Evolutionary conservation across 2,888 invertebrate species (phyloP).

Genomic region (Hirtodrosophila alboralis): DNA sequence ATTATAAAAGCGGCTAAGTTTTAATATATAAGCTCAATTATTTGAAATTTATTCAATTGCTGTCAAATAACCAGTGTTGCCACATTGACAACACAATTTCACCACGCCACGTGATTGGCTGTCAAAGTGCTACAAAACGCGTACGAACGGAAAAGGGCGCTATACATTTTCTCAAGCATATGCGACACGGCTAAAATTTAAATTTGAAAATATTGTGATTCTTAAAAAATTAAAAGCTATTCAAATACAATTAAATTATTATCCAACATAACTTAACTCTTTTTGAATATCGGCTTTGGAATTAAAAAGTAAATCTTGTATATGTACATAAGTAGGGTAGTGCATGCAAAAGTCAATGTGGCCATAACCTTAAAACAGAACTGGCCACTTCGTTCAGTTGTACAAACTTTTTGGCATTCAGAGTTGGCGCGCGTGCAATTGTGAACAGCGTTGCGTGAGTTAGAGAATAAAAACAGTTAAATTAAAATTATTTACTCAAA

Average conservation of each 20-base stretch:
- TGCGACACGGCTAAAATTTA: conserved; percentile 8
- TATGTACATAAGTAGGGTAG: conserved; percentile 8
- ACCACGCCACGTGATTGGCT: conserved; percentile 58
- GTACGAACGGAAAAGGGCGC: conserved; percentile 65
- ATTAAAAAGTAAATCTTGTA: not conserved
- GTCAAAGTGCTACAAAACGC: conserved; percentile 57
- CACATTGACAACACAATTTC: conserved; percentile 40
- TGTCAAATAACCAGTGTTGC: conserved; percentile 45
- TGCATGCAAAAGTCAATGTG: conserved; percentile 19
- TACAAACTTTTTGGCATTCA: conserved; percentile 67
- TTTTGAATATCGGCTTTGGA: not conserved
- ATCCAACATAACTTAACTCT: not conserved
- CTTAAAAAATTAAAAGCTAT: not conserved
- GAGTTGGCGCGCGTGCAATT: conserved; percentile 71
- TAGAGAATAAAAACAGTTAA: conserved; percentile 54
- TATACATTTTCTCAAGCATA: conserved; percentile 42
- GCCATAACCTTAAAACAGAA: conserved; percentile 30
- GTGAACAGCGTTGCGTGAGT: conserved; percentile 56
- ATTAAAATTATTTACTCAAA: conserved; percentile 41
- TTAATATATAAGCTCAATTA: not conserved
- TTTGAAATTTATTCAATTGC: conserved; percentile 4
- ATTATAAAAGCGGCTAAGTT: too few species aligned
- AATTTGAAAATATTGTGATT: conserved; percentile 1
- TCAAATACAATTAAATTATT: not conserved
- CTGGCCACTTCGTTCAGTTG: conserved; percentile 47